Conservation (phyloP, 1,140 invertebrate genomes). For the Cydia pomonella region DNA sequence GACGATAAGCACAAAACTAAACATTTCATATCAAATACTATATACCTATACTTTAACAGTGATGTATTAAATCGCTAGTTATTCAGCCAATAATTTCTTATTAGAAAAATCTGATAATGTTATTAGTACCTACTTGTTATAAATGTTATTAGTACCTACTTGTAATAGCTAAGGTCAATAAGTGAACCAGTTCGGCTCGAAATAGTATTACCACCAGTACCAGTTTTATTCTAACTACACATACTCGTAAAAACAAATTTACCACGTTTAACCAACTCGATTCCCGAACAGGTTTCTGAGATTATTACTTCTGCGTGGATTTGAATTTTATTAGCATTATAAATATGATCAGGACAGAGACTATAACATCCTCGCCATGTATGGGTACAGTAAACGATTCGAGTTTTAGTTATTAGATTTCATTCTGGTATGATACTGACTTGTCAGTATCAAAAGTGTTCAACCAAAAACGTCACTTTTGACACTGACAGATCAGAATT, state of each 20-base stretch:
- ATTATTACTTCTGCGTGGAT: background rate
- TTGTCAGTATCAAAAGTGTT: too few species aligned
- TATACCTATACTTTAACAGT: too few species aligned
- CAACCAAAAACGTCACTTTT: too few species aligned
- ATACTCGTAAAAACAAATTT: background rate
- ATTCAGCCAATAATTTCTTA: too few species aligned
- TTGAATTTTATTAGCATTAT: conserved; percentile 7
- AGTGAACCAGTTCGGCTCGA: background rate
- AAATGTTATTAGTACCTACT: too few species aligned
- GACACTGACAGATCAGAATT: too few species aligned
- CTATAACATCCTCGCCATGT: background rate
- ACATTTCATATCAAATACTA: background rate
- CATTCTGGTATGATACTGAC: too few species aligned
- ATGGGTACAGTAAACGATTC: background rate
- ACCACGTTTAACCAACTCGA: background rate
- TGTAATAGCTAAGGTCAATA: background rate
- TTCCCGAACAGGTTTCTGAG: background rate
- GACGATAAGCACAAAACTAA: background rate
- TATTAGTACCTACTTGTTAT: too few species aligned
- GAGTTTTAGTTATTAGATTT: too few species aligned
- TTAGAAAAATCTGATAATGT: too few species aligned
- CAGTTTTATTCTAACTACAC: background rate
- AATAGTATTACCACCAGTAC: too few species aligned
- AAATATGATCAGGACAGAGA: background rate
- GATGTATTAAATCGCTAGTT: too few species aligned